These are phyloP conservation scores for Elegia similella DNA, from an alignment of 2,888 invertebrate species.

Conservation along the genomic window DNA sequence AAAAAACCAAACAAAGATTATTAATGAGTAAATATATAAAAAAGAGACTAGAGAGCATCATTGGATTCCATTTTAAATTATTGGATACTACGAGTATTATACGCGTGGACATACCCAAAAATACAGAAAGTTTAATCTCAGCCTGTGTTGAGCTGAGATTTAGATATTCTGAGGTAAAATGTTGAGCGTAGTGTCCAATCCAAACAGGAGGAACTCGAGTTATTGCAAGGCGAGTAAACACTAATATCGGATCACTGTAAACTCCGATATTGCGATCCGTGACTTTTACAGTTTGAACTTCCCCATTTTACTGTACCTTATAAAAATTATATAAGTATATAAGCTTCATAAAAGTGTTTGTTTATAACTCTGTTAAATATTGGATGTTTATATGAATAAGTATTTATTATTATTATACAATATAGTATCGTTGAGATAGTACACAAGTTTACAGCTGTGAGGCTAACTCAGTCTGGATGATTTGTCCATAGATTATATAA, in stretches of 20 bases:
- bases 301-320: constrained; percentile 23
- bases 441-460: no score
- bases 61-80: background rate
- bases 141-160: background rate
- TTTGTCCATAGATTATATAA: no score
- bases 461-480: no score
- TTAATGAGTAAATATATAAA: no score
- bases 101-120: background rate
- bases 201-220: constrained; percentile 35
- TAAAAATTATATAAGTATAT: constrained; percentile 20
- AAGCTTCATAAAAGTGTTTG: background rate
- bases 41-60: no score
- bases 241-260: constrained; percentile 44
- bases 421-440: no score
- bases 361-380: constrained; percentile 8
- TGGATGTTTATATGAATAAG: constrained; percentile 12
- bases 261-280: constrained; percentile 37
- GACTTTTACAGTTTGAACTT: constrained; percentile 31
- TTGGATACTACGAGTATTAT: background rate
- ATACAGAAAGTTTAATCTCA: background rate
- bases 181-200: constrained; percentile 16
- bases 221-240: constrained; percentile 54
- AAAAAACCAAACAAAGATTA: no score
- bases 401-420: no score
- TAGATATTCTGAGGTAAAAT: constrained; percentile 20